Evolutionary conservation across 2,888 invertebrate genomes (phyloP).

Genomic region (Phrixothrix hirtus): DNA sequence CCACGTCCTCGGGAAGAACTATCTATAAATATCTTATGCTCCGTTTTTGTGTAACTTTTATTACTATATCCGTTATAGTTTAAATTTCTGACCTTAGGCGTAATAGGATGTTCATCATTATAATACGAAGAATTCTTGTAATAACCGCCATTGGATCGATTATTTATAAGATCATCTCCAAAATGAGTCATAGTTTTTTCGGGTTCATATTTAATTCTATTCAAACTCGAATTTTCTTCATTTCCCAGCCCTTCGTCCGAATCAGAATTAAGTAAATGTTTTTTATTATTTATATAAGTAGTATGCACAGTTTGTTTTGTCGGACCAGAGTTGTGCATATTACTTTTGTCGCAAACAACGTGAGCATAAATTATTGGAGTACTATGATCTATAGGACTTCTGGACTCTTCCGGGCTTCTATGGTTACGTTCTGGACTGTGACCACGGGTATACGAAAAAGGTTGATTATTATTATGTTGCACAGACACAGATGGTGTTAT

Average conservation of each 20-base stretch:
- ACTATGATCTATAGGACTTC: constrained; percentile 49
- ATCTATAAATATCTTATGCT: constrained; percentile 54
- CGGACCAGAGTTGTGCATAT: constrained; percentile 38
- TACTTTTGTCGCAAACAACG: constrained; percentile 62
- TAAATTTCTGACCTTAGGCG: constrained; percentile 65
- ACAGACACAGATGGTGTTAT: constrained; percentile 65
- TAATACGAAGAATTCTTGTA: too few relatives aligned
- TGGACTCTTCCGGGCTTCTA: constrained; percentile 46
- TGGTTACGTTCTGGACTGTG: constrained; percentile 55
- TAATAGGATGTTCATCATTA: constrained; percentile 61
- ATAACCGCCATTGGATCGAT: background rate
- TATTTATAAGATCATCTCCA: constrained; percentile 53
- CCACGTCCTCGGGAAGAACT: constrained; percentile 63
- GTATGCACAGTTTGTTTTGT: constrained; percentile 61
- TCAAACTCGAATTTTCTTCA: constrained; percentile 61
- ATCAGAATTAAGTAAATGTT: constrained; percentile 67
- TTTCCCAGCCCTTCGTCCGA: constrained; percentile 81
- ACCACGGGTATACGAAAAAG: constrained; percentile 77
- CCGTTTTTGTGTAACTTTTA: constrained; percentile 58
- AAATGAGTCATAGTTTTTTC: constrained; percentile 52
- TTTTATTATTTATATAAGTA: constrained; percentile 54
- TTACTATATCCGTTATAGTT: constrained; percentile 56
- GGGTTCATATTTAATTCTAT: constrained; percentile 43
- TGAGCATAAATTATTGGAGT: constrained; percentile 76
- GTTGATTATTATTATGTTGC: constrained; percentile 73